Evolutionary conservation across 2,797 vertebrate genomes (phyloP).

Genomic region (Clarias pachynema): DNA sequence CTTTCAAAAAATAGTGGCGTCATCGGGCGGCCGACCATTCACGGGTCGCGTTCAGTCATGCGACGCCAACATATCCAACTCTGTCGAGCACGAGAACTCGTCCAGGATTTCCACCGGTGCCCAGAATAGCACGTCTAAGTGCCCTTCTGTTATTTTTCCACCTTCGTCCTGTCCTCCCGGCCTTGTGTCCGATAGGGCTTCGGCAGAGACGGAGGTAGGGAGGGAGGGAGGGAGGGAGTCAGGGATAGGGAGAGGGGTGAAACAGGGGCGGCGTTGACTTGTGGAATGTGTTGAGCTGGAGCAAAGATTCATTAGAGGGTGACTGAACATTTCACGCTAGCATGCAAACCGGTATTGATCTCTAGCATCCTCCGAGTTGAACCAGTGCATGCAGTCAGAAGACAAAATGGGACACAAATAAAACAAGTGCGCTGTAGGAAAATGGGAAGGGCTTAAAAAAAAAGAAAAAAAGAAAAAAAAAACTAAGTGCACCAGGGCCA

Average conservation of each 20-base stretch:
- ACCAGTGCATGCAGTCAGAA: conserved; percentile 63
- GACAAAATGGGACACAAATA: conserved; percentile 34
- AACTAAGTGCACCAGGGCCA: conserved; percentile 61
- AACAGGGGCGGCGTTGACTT: conserved; percentile 70
- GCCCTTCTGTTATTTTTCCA: conserved; percentile 59
- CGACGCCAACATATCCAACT: conserved; percentile 42
- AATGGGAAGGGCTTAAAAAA: conserved; percentile 22
- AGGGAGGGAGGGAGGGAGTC: conserved; percentile 47
- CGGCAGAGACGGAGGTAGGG: neutral
- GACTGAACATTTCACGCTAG: conserved; percentile 72
- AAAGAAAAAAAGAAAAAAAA: conserved; percentile 39
- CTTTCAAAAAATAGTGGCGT: conserved; percentile 58
- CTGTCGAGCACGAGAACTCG: conserved; percentile 57
- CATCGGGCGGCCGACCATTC: conserved; percentile 38
- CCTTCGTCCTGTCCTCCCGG: conserved; percentile 54
- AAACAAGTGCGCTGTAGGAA: neutral
- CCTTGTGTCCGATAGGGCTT: conserved; percentile 52
- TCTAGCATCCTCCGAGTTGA: conserved; percentile 57
- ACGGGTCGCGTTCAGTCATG: conserved; percentile 56
- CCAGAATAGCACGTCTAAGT: conserved; percentile 56
- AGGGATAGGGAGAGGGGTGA: conserved; percentile 43
- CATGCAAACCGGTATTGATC: conserved; percentile 73
- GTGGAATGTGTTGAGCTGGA: conserved; percentile 78
- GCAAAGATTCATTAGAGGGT: conserved; percentile 80
- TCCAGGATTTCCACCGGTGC: conserved; percentile 58